These are phyloP conservation scores for Ictidomys tridecemlineatus DNA, from an alignment of 2,113 vertebrate species.

Conservation along the genomic window DNA sequence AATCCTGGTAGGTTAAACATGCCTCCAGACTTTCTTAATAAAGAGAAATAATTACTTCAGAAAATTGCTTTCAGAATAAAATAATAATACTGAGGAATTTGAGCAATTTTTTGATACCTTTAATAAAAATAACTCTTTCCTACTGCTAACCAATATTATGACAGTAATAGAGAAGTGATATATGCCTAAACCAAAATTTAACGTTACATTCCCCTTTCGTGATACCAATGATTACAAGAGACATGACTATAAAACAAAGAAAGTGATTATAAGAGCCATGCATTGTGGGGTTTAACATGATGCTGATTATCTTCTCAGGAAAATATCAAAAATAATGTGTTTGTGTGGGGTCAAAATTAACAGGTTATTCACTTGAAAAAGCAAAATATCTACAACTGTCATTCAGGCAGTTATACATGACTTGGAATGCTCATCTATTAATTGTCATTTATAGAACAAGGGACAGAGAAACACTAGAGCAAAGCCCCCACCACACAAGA, in stretches of 20 bases:
- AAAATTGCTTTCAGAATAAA: constrained; percentile 47
- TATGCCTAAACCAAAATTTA: constrained; percentile 8
- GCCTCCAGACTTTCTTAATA: constrained; percentile 41
- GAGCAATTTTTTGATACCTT: background rate
- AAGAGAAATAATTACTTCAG: constrained; percentile 60
- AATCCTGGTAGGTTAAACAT: constrained; percentile 22
- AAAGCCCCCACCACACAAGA: background rate
- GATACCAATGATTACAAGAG: background rate
- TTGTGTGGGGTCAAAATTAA: background rate
- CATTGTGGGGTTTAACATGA: background rate
- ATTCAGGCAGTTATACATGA: background rate
- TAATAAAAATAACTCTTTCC: constrained; percentile 52
- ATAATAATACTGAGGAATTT: constrained; percentile 6
- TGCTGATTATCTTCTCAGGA: background rate
- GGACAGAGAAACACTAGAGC: background rate
- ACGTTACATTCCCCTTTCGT: background rate
- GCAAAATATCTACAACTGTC: constrained; percentile 35
- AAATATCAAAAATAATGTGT: background rate
- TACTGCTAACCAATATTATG: background rate
- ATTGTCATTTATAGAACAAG: background rate
- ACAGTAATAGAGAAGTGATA: background rate
- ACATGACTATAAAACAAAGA: background rate
- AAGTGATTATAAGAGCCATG: constrained; percentile 7
- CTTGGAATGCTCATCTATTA: background rate
- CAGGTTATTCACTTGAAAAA: constrained; percentile 24